Evolutionary conservation across 2,113 vertebrate genomes (phyloP).

Genomic region (Tyto alba): DNA sequence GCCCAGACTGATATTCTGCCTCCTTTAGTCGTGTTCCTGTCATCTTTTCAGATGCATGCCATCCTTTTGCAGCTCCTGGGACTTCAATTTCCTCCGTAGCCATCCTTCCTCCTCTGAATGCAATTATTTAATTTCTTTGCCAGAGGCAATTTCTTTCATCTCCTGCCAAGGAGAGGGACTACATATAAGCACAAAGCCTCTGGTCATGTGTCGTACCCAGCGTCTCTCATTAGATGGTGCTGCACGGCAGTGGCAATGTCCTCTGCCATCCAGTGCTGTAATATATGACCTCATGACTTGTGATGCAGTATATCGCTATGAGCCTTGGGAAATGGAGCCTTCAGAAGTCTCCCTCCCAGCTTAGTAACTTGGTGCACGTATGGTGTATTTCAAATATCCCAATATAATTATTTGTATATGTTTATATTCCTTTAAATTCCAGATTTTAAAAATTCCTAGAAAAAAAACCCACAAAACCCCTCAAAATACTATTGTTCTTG

Average conservation of each 20-base stretch:
- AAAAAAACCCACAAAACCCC: neutral
- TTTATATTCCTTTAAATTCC: neutral
- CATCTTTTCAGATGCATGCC: neutral
- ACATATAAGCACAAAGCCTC: neutral
- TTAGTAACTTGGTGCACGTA: neutral
- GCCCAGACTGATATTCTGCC: neutral
- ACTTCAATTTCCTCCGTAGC: constrained; percentile 2
- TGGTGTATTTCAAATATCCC: neutral
- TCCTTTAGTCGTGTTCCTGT: neutral
- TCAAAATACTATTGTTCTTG: neutral
- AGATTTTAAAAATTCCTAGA: neutral
- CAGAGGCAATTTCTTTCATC: constrained; percentile 27
- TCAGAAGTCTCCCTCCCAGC: neutral
- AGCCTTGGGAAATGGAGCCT: neutral
- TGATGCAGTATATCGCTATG: fast-evolving
- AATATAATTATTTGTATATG: neutral
- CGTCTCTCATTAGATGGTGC: constrained; percentile 18
- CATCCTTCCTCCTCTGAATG: neutral
- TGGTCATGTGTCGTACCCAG: neutral
- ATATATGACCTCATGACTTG: neutral
- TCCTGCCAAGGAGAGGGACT: neutral
- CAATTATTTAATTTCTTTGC: constrained; percentile 35
- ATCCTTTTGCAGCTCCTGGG: neutral
- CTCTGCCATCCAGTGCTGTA: neutral
- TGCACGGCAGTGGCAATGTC: neutral